Percentiles rank a stretch among this genome's conserved stretches.
phyloP scores from a whole-genome alignment of 2,113 vertebrate genomes.

The Semicossyphus pulcher region DNA sequence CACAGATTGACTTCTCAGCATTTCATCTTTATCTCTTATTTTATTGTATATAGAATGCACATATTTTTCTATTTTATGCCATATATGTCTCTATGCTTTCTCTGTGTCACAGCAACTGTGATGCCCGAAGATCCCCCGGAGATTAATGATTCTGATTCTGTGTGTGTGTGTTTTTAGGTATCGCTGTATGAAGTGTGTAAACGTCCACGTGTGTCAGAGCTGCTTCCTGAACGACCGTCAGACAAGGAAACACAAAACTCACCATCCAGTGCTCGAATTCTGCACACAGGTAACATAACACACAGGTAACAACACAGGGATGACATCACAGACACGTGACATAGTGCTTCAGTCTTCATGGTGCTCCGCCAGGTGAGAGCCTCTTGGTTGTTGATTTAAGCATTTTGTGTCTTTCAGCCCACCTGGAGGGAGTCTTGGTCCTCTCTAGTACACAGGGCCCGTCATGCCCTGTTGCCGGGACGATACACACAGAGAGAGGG shows the following conservation, averaged over 20 bases:
- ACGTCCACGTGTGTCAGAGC: slow-evolving; percentile 88
- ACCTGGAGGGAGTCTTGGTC: slow-evolving; percentile 85
- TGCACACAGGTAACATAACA: slow-evolving; percentile 69
- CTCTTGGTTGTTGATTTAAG: too few relatives aligned
- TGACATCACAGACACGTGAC: neutral
- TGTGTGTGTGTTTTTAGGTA: slow-evolving; percentile 77
- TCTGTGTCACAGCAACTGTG: too few relatives aligned
- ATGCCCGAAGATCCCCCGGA: too few relatives aligned
- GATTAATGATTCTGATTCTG: neutral
- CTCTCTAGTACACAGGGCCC: slow-evolving; percentile 77
- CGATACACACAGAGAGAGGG: slow-evolving; percentile 69
- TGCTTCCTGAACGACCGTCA: slow-evolving; percentile 85
- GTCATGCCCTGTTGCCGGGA: slow-evolving; percentile 75
- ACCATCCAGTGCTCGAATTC: slow-evolving; percentile 85
- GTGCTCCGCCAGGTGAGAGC: too few relatives aligned
- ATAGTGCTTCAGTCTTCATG: too few relatives aligned
- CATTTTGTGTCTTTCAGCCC: slow-evolving; percentile 74
- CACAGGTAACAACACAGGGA: neutral
- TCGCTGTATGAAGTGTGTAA: slow-evolving; percentile 88
- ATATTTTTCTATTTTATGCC: too few relatives aligned
- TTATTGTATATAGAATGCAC: too few relatives aligned
- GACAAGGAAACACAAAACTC: slow-evolving; percentile 82
- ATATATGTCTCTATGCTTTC: too few relatives aligned
- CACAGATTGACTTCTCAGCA: too few relatives aligned
- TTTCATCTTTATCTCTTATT: too few relatives aligned